Evolutionary conservation across 37 sponge, comb jelly and placozoan species (phyloP).

Genomic region (Spongilla lacustris): DNA sequence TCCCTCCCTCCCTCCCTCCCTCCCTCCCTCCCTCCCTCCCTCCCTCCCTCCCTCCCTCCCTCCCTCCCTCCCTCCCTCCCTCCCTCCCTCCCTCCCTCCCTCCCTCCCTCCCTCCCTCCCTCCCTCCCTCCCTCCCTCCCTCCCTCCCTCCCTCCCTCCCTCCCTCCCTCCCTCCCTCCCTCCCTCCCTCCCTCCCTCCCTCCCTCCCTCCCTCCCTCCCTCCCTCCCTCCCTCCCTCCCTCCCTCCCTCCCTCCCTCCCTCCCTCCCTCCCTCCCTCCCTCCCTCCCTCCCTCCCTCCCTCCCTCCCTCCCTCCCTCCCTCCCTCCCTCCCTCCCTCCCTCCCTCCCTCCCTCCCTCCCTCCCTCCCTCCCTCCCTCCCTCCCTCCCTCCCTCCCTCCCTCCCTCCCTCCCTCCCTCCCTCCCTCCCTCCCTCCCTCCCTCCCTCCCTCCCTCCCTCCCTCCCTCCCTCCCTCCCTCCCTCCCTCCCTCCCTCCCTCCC

Average conservation of each 20-base stretch:
- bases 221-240: constrained; percentile 24
- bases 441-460: neutral
- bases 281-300: constrained; percentile 41
- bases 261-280: constrained; percentile 29
- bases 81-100: constrained; percentile 11
- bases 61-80: neutral
- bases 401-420: constrained; percentile 39
- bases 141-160: constrained; percentile 29
- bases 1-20: constrained; percentile 23
- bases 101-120: constrained; percentile 22
- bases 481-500: constrained; percentile 19
- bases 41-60: constrained; percentile 38
- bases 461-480: constrained; percentile 22
- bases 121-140: constrained; percentile 13
- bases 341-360: constrained; percentile 28
- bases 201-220: constrained; percentile 2
- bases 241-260: constrained; percentile 10
- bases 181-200: constrained; percentile 1
- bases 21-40: constrained; percentile 26
- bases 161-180: constrained; percentile 40
- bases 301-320: constrained; percentile 11
- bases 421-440: constrained; percentile 24
- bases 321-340: neutral
- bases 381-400: constrained; percentile 25
- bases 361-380: constrained; percentile 11